Base-by-base conservation (phyloP, 2,113 vertebrate species). In the Neomonachus schauinslandi region DNA sequence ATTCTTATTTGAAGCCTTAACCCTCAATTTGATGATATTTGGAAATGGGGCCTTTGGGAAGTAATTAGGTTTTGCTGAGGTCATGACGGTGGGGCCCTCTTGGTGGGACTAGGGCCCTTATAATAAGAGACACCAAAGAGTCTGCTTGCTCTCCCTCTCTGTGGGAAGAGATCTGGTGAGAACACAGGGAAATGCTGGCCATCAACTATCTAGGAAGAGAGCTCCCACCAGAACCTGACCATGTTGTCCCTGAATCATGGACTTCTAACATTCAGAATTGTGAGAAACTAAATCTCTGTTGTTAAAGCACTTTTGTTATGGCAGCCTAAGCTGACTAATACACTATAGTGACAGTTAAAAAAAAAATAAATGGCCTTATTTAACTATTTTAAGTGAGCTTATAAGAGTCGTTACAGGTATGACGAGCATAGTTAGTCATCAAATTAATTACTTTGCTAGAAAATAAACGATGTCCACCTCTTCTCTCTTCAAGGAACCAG, bases 391-490 rank as follows among this genome's bases (percentile, higher is more conserved):
- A 57, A 91, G 15, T 77, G 33, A 22, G 12, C 4, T 76, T 85
- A 61, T 8, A 89, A 21, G 72, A 33, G 14, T 65, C 55, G 55
- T 59, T 96, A 72, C 1, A 42, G 33, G 26, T 71, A 3, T 0
- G 80, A 3, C 21, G 77, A 95, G 5, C n/a, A 89, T 19, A 85
- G 49, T 6, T 28, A 85, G 49, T 6, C 55, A 88, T 2, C 7
- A 77, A 71, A 90, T 53, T 69, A 77, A 74, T 77, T 81, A 76
- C 19, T 89, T 95, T 91, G 39, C 46, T 67, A 55, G 76, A 89
- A 91, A 63, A 63, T 33, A 88, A 74, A 96, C 49, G 12, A 53
- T n/a, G 9, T 36, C 4, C 84, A 7, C 33, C 51, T 89, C 14
- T 83, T 19, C 10, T 95, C 14, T 87, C 42, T 63, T 86, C 9